Conservation (phyloP, 2,113 vertebrate genomes). For the Petaurus breviceps region DNA sequence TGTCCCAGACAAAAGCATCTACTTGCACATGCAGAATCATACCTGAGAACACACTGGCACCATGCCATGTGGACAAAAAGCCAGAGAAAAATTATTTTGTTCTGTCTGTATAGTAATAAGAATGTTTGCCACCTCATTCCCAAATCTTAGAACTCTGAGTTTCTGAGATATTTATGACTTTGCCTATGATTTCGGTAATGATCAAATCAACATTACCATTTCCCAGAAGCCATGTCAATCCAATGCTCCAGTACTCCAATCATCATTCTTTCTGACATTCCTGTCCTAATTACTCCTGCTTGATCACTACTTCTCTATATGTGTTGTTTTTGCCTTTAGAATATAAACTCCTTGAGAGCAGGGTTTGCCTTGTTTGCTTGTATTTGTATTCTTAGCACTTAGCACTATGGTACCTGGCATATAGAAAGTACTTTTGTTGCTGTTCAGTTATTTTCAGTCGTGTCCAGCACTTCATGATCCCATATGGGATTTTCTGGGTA, state of each 20-base stretch:
- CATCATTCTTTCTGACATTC: background rate
- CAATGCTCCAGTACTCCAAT: background rate
- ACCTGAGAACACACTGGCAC: background rate
- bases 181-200: background rate
- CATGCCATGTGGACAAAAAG: background rate
- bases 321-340: background rate
- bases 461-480: background rate
- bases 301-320: background rate
- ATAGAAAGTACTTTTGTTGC: background rate
- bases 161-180: background rate
- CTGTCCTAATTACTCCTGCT: background rate
- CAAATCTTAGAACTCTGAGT: background rate
- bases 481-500: background rate
- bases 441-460: background rate
- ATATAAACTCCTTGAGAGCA: background rate
- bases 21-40: background rate
- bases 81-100: slow-evolving; percentile 48
- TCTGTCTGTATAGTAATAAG: slow-evolving; percentile 49
- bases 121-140: background rate
- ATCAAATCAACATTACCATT: background rate
- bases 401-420: background rate
- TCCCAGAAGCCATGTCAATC: background rate
- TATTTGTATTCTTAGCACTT: background rate
- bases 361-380: background rate
- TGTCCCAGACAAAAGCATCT: background rate